Evolutionary conservation across 2,888 invertebrate species (phyloP), one percentile per base, ranked within the genome.

Genomic region (Drosophila conformis): DNA sequence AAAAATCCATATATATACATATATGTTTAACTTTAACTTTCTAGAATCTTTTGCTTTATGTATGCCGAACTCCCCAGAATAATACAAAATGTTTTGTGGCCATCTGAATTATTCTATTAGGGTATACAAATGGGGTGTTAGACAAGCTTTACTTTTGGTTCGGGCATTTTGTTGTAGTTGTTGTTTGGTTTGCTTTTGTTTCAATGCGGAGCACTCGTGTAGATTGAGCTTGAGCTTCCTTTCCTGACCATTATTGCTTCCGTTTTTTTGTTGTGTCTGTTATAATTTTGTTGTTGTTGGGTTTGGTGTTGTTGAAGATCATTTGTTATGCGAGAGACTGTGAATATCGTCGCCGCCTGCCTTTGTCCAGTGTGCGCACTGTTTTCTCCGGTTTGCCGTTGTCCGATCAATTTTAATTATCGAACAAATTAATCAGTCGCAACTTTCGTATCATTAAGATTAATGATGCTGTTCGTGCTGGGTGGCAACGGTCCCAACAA

Each of bases 371-470:
- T 67, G 49, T 51, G 49, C 57, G 51, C 72, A 62, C 63, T 73
- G 77, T 78, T 82, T 69, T 78, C 78, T 67, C 61, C 69, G 42
- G 65, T 71, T 62, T 69, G 74, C 68, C 73, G 60, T 74, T 65
- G 74, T 75, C 71, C 73, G 80, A 89, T 87, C 90, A 90, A 87
- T 87, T 87, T 90, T 90, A 90, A 87, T 87, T 87, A 90, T 87
- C 87, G 83, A 69, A 82, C 87, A 87, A 87, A 87, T 87, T 87
- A 87, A 87, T 87, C 90, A 84, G 87, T 85, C 88, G 78, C 89
- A 82, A 82, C 76, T 89, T 80, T 89, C 85, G 83, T 87, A 87
- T 87, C 90, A 87, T 87, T 90, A 87, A 87, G 87, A 87, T 87
- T 87, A 90, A 87, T 87, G 87, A 87, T 82, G 71, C 61, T 74